phyloP scores from a whole-genome alignment of 2,797 vertebrate species.

The Amniataba percoides region DNA sequence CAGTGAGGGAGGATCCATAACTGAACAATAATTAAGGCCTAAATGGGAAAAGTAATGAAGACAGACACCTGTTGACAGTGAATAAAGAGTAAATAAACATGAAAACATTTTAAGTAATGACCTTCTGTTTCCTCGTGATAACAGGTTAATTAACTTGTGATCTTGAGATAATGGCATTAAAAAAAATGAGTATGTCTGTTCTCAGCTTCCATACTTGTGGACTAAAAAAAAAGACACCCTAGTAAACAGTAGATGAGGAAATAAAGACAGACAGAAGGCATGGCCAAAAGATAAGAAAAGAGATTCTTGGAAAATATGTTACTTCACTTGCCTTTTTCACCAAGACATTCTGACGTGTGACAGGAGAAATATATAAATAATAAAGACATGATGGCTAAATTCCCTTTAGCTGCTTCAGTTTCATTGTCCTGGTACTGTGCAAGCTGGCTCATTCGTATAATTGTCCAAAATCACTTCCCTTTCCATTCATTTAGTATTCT shows the following conservation, averaged over 20 bases:
- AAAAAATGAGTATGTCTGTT: too few species aligned
- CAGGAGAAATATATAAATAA: slow-evolving; percentile 8
- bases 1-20: too few species aligned
- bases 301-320: background rate
- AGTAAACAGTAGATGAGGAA: background rate
- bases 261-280: background rate
- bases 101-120: too few species aligned
- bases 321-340: background rate
- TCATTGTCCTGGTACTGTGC: background rate
- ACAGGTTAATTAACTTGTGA: too few species aligned
- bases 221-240: too few species aligned
- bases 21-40: too few species aligned
- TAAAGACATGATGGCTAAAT: background rate
- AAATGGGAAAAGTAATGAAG: too few species aligned
- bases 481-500: background rate
- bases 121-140: too few species aligned
- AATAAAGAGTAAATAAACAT: too few species aligned
- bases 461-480: background rate
- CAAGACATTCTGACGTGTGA: background rate
- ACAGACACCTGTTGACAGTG: too few species aligned
- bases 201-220: too few species aligned
- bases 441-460: background rate
- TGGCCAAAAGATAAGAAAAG: background rate
- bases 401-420: slow-evolving; percentile 9
- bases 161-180: too few species aligned